Evolutionary conservation across 2,888 invertebrate species (phyloP).

Genomic region (Podotricha telesiphe): DNA sequence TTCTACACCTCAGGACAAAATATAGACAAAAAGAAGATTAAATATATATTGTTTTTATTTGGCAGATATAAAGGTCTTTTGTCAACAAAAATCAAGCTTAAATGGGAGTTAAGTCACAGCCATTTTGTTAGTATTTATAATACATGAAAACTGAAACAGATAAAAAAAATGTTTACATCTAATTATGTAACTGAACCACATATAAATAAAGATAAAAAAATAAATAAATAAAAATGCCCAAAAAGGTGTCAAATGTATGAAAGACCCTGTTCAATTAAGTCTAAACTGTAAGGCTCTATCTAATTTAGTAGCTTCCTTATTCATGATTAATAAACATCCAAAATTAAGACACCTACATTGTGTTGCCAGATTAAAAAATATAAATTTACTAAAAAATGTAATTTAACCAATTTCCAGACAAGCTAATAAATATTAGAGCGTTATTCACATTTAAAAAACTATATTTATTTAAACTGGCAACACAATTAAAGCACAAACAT

Average conservation of each 20-base stretch:
- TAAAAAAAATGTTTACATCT: not conserved
- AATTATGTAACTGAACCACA: not conserved
- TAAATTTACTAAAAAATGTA: too few relatives aligned
- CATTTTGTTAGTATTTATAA: slow-evolving; percentile 12
- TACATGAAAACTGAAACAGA: not conserved
- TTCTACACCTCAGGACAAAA: slow-evolving; percentile 2
- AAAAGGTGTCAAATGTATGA: slow-evolving; percentile 20
- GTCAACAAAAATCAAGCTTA: not conserved
- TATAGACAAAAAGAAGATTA: not conserved
- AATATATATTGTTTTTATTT: not conserved
- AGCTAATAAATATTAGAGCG: not conserved
- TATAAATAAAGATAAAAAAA: not conserved
- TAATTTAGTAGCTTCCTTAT: slow-evolving; percentile 20
- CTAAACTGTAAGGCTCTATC: slow-evolving; percentile 3
- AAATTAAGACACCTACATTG: not conserved
- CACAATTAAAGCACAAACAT: not conserved
- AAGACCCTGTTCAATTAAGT: slow-evolving; percentile 14
- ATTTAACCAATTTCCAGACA: too few relatives aligned
- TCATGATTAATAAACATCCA: not conserved
- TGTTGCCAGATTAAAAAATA: slow-evolving; percentile 12
- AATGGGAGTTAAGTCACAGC: slow-evolving; percentile 21
- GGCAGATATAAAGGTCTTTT: not conserved
- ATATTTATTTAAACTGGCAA: slow-evolving; percentile 6
- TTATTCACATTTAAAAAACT: not conserved
- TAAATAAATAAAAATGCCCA: not conserved